Evolutionary conservation across 2,888 invertebrate species (phyloP), one percentile per base, ranked within the genome.

Genomic region (Drosophila nigricruria): DNA sequence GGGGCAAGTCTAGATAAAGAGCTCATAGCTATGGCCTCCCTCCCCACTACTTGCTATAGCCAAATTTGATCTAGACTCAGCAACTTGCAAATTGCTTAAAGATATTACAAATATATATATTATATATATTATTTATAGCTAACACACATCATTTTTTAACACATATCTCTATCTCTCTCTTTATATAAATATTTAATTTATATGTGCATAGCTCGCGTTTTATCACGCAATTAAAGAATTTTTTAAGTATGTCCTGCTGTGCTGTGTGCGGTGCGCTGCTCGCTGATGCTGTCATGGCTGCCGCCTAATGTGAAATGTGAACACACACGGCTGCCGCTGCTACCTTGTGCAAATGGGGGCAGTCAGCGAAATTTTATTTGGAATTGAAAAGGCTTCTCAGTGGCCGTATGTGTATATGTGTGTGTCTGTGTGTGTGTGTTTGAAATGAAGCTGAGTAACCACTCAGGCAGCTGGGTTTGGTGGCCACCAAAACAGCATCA

Each of bases 311-410:
- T 58, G 57, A 68, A 61, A 67, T 69, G 61, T 54, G 54, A 60
- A 25, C 73, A 72, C 57, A 61, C 57, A 54, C 54, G 45, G 54
- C 57, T 59, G 61, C 47, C 45, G 36, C 57, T 69, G 36, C 57
- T 69, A 69, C 69, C 73, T 77, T 70, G 59, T 47, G 68, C 62
- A 70, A 78, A 78, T 74, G 79, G 71, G 71, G 69, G 60, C 52
- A 82, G 85, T 80, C 82, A 82, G 73, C 82, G 73, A 69, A 79
- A 65, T 82, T 85, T 86, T 81, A 83, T 83, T 77, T 70, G 70
- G 70, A 70, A 79, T 76, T 63, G 77, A 77, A 72, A 67, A 70
- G 77, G 75, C 65, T 71, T 58, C 70, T 38, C 18, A 59, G 42
- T 56, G 47, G 40, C n/a, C 9, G 5, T 30, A 16, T 18, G 40